phyloP scores from a whole-genome alignment of 1,140 invertebrate genomes.

The Cheumatopsyche charites region DNA sequence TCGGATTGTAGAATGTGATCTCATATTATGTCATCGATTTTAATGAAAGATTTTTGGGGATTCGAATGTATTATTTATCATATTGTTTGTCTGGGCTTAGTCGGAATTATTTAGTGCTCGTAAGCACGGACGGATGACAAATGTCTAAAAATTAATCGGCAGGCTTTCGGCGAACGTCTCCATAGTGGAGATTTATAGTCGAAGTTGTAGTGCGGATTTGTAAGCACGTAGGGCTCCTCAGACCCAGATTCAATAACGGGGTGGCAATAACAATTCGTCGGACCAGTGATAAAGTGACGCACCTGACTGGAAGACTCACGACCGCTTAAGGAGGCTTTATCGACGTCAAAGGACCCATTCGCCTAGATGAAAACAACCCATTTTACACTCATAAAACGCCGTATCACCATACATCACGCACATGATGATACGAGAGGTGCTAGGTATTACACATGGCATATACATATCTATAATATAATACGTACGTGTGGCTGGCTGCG shows the following conservation, averaged over 20 bases:
- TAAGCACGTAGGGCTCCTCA: conserved; percentile 45
- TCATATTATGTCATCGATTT: too few relatives aligned
- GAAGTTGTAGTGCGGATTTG: conserved; percentile 39
- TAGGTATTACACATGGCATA: too few relatives aligned
- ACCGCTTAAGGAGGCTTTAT: conserved; percentile 45
- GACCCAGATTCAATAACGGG: conserved; percentile 42
- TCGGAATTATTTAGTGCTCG: too few relatives aligned
- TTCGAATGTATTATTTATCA: neutral
- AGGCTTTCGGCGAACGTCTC: conserved; percentile 13
- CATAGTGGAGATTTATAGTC: conserved; percentile 8
- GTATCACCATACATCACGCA: neutral
- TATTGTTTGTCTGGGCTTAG: neutral
- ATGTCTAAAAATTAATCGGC: conserved; percentile 24
- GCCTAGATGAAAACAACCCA: conserved; percentile 13
- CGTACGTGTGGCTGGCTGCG: neutral
- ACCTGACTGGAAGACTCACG: conserved; percentile 47
- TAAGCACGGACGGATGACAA: conserved; percentile 8
- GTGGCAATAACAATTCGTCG: conserved; percentile 39
- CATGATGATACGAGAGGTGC: neutral
- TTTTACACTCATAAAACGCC: conserved; percentile 4
- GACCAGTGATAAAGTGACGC: conserved; percentile 44
- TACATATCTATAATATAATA: neutral
- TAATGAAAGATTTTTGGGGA: too few relatives aligned
- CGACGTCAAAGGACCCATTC: conserved; percentile 44
- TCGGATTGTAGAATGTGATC: too few relatives aligned